phyloP scores from a whole-genome alignment of 2,113 vertebrate genomes.

The Sterrhoptilus dennistouni region DNA sequence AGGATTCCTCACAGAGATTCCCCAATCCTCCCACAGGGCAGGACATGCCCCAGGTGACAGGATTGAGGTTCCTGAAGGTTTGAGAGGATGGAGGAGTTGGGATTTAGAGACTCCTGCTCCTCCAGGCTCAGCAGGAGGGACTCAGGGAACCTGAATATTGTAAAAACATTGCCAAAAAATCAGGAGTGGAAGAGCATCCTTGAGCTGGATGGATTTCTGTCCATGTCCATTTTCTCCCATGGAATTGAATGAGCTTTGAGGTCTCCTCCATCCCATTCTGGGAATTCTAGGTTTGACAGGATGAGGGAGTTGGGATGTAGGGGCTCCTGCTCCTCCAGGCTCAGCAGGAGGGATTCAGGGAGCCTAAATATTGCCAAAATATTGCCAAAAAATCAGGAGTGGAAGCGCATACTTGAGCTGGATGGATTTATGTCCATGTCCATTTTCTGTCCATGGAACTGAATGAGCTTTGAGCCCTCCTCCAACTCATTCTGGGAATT shows the following conservation, averaged over 20 bases:
- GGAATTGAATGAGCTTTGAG: background rate
- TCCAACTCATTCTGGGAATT: background rate
- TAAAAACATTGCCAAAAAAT: background rate
- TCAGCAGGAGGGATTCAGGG: background rate
- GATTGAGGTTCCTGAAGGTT: background rate
- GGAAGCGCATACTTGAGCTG: background rate
- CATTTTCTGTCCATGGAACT: background rate
- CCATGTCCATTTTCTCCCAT: background rate
- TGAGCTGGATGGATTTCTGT: background rate
- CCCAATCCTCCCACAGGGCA: background rate
- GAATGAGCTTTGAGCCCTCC: background rate
- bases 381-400: background rate
- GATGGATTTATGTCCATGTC: background rate
- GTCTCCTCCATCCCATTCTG: background rate
- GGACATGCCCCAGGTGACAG: background rate
- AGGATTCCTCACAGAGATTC: background rate
- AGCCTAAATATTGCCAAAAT: background rate
- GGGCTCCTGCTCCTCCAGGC: background rate
- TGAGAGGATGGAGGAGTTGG: background rate
- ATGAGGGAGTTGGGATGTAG: background rate
- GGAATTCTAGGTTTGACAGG: background rate
- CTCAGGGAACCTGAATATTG: background rate
- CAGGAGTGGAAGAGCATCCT: background rate
- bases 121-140: background rate
- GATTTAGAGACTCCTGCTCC: background rate